Conservation (phyloP, 2,113 vertebrate genomes). For the Chunga burmeisteri region DNA sequence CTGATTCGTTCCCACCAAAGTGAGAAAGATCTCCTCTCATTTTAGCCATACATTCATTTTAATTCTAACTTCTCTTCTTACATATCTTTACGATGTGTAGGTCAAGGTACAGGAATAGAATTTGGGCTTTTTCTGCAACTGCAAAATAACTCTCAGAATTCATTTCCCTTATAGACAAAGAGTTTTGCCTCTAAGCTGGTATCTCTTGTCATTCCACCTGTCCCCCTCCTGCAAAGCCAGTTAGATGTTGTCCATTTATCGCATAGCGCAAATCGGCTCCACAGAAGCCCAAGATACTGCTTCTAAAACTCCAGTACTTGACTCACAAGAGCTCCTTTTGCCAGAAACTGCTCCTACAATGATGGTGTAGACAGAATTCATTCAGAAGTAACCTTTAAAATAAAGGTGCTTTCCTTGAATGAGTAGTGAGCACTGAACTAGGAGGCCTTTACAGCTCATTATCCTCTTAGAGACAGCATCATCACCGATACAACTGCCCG, state of each 20-base stretch:
- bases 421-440: accelerated
- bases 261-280: accelerated
- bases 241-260: background rate
- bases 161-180: background rate
- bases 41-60: background rate
- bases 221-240: background rate
- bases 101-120: background rate
- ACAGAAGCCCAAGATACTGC: accelerated
- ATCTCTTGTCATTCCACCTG: background rate
- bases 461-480: background rate
- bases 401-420: background rate
- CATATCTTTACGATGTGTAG: accelerated
- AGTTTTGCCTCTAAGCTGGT: background rate
- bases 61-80: background rate
- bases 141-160: background rate
- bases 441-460: background rate
- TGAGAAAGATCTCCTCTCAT: background rate
- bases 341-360: background rate
- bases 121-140: background rate
- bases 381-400: background rate
- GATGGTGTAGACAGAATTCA: background rate
- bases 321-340: background rate
- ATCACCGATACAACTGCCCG: accelerated
- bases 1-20: background rate
- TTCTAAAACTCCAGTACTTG: background rate